Evolutionary conservation across 92 coral and sea anemone genomes (phyloP), one percentile per base, ranked within the genome.

Genomic region (Parazoanthus atlanticus): DNA sequence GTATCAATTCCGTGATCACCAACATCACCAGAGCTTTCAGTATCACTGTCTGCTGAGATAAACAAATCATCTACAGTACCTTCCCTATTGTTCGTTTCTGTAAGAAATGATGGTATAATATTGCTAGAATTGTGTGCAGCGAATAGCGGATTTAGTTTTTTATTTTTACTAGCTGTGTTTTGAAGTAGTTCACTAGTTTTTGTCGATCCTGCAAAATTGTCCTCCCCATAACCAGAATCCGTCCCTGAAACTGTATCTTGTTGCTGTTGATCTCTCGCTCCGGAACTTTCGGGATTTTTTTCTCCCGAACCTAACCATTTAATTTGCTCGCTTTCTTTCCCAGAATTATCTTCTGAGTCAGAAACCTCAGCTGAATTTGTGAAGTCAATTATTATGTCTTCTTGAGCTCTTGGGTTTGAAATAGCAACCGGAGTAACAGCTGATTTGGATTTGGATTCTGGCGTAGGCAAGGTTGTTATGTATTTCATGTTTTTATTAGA

Each of bases 381-480:
- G 49, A 84, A 84, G 67, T 84, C 87, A 70, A 84, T 71, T 46
- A 30, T 84, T 84, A 84, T 32, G 40, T 70, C 41, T 84, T 84
- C 78, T 31, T 70, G 61, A 49, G 19, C 17, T 29, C 54, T 12
- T 36, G 77, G 78, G 25, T 46, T 3, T 43, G 87, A 71, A 41
- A 46, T 1, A n/a, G 34, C 19, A 12, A 43, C n/a, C 6, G 64
- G 33, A 10, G 32, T 26, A 43, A n/a, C 40, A 17, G 65, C 40
- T 28, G 66, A 28, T 19, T n/a, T 32, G 66, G 70, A 23, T 6
- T 69, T 61, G 65, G 67, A n/a, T 84, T 84, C 67, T 70, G 78
- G 65, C 16, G 54, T 29, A 16, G 78, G 52, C 77, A 84, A 70
- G 16, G 78, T 84, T 41, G 29, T 67, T 70, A 19, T 70, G 40